phyloP scores from a whole-genome alignment of 2,113 vertebrate genomes.

The Bothrops jararaca region DNA sequence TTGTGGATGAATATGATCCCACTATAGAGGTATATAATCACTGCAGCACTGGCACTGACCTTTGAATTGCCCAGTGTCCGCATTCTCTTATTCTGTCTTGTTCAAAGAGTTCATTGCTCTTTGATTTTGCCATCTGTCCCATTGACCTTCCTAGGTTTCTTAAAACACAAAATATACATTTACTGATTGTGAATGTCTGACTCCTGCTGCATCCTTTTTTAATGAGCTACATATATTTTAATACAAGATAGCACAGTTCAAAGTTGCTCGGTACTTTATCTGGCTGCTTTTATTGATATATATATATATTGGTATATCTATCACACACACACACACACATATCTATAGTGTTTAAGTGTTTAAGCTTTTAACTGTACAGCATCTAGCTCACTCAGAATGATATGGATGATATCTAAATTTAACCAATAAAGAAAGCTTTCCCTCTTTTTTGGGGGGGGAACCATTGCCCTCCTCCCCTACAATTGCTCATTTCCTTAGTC shows the following conservation, averaged over 20 bases:
- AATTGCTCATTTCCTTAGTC: background rate
- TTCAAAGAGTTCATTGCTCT: background rate
- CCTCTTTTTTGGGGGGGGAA: background rate
- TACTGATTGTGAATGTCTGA: background rate
- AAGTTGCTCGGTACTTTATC: background rate
- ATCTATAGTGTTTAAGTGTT: no score
- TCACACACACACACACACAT: no score
- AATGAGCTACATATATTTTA: background rate
- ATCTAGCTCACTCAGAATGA: background rate
- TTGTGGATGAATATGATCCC: conserved; percentile 72
- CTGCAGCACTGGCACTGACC: background rate
- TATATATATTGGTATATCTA: no score
- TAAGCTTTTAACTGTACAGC: background rate
- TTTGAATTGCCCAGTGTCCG: background rate
- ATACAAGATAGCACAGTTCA: background rate
- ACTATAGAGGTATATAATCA: conserved; percentile 40
- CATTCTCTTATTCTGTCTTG: background rate
- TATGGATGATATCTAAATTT: background rate
- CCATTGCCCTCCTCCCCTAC: background rate
- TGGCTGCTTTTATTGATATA: background rate
- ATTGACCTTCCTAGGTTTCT: background rate
- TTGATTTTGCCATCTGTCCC: background rate
- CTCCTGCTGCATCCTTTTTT: background rate
- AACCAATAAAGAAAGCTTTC: background rate
- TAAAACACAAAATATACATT: background rate